phyloP scores from a whole-genome alignment of 92 coral and sea anemone genomes.

The Bergia sp. region DNA sequence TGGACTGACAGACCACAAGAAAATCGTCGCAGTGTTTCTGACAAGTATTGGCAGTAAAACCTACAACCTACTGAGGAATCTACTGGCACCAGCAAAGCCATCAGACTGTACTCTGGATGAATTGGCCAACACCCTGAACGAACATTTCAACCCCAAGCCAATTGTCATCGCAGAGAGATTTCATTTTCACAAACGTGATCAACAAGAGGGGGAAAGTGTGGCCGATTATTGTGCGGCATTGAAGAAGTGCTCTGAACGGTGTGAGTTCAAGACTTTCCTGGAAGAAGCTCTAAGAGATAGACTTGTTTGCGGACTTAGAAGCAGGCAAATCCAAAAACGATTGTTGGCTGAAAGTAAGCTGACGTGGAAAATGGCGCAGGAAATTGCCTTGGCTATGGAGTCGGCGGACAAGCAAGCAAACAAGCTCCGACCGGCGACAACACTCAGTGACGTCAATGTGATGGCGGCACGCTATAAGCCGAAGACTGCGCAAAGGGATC shows the following conservation, averaged over 20 bases:
- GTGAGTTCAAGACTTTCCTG: conserved; percentile 33
- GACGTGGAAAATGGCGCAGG: conserved; percentile 17
- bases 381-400: conserved; percentile 10
- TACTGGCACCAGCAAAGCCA: conserved; percentile 48
- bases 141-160: conserved; percentile 23
- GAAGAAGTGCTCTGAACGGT: conserved; percentile 50
- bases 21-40: conserved; percentile 34
- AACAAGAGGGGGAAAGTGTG: conserved; percentile 36
- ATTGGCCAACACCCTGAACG: neutral
- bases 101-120: neutral
- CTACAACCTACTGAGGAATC: conserved; percentile 38
- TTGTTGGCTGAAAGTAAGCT: neutral
- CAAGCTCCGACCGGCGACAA: conserved; percentile 23
- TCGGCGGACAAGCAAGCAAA: conserved; percentile 20
- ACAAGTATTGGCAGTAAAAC: conserved; percentile 38
- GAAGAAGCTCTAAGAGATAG: neutral
- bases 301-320: conserved; percentile 46
- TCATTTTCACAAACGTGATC: conserved; percentile 19
- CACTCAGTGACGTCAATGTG: neutral
- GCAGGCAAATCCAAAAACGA: conserved; percentile 32
- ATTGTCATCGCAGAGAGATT: neutral
- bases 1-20: conserved; percentile 36
- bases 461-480: neutral
- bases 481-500: neutral
- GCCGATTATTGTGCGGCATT: conserved; percentile 36